A percentile compares a stretch with the other conserved stretches of the same genome.
phyloP scores from a whole-genome alignment of 2,113 vertebrate species.

The Nyctibius bracteatus region DNA sequence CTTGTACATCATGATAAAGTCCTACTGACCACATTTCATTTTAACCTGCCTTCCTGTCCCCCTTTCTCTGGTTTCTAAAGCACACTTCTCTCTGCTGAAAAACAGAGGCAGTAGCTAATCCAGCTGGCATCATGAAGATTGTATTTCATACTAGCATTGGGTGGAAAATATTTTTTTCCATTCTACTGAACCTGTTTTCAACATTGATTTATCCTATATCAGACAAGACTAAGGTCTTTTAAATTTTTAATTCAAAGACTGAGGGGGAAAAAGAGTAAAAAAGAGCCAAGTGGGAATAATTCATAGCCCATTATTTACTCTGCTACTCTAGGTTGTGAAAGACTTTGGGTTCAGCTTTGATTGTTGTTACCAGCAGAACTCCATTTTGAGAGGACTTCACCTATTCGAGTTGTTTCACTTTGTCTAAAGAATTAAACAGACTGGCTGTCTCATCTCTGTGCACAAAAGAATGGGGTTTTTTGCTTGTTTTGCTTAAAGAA shows the following conservation, averaged over 20 bases:
- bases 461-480: neutral
- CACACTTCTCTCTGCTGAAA: neutral
- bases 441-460: neutral
- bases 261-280: neutral
- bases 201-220: neutral
- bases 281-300: neutral
- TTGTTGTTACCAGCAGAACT: neutral
- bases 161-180: neutral
- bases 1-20: neutral
- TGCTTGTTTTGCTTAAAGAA: neutral
- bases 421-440: neutral
- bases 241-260: neutral
- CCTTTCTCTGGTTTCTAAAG: neutral
- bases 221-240: neutral
- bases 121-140: neutral
- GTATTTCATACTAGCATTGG: neutral
- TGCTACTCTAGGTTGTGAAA: neutral
- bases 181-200: neutral
- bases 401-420: neutral
- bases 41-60: neutral
- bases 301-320: neutral
- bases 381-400: neutral
- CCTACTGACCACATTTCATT: neutral
- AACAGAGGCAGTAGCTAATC: neutral
- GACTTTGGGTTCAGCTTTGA: neutral